phyloP scores from a whole-genome alignment of 2,888 invertebrate genomes.

The Baccha elongata region DNA sequence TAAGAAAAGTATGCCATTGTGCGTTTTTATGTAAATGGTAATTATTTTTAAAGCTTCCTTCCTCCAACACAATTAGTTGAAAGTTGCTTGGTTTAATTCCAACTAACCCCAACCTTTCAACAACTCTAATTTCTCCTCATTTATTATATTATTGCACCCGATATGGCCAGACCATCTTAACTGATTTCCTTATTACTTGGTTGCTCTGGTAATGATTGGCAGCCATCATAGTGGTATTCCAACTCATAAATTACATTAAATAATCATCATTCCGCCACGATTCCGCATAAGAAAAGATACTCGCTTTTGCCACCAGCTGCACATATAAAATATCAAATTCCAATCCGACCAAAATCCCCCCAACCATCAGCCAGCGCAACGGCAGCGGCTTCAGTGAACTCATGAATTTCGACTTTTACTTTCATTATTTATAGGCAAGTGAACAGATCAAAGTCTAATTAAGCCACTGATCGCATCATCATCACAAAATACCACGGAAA shows the following conservation, averaged over 20 bases:
- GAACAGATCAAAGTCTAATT: conserved; percentile 42
- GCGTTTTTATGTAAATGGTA: conserved; percentile 1
- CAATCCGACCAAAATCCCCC: not conserved
- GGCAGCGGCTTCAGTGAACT: conserved; percentile 2
- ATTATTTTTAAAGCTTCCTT: not conserved
- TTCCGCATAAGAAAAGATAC: not conserved
- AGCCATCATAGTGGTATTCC: conserved; percentile 7
- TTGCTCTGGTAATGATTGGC: conserved; percentile 42
- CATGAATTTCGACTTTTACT: conserved; percentile 43
- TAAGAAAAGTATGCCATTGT: not conserved
- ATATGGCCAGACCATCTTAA: conserved; percentile 3
- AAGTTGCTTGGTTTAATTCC: not conserved
- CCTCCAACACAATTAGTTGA: conserved; percentile 4
- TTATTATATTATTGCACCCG: not conserved
- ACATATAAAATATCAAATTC: conserved; percentile 27
- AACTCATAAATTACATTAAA: conserved; percentile 30
- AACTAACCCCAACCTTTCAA: not conserved
- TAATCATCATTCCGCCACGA: conserved; percentile 13
- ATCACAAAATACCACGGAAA: conserved; percentile 38
- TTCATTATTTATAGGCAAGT: conserved; percentile 29
- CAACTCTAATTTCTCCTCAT: not conserved
- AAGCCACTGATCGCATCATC: conserved; percentile 41
- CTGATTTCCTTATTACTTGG: conserved; percentile 30
- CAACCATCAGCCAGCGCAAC: not conserved
- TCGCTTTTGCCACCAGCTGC: conserved; percentile 6